These are phyloP conservation scores for Melanophora roralis DNA, from an alignment of 2,888 invertebrate species.

Conservation along the genomic window DNA sequence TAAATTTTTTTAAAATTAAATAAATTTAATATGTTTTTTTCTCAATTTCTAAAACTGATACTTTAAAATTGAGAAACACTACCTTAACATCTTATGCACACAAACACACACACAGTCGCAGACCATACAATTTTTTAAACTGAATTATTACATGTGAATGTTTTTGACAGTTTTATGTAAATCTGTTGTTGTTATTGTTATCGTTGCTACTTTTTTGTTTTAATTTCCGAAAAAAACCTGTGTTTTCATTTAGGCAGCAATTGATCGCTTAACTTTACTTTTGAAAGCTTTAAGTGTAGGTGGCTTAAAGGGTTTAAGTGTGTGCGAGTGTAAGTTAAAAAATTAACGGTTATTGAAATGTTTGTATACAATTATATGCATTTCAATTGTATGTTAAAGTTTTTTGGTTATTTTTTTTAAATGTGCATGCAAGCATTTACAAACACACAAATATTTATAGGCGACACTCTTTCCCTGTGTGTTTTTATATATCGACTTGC, in stretches of 20 bases:
- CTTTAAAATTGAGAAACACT: no score
- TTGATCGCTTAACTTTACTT: slow-evolving; percentile 37
- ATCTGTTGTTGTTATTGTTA: slow-evolving; percentile 40
- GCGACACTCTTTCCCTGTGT: no score
- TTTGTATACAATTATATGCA: slow-evolving; percentile 48
- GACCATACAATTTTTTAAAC: slow-evolving; percentile 47
- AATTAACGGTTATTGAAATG: slow-evolving; percentile 59
- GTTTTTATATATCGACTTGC: no score
- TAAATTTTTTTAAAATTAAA: no score
- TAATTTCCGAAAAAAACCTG: slow-evolving; percentile 20
- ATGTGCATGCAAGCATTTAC: not conserved
- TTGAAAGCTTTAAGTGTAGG: slow-evolving; percentile 15
- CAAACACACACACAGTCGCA: not conserved
- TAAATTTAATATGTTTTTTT: no score
- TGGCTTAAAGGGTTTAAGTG: not conserved
- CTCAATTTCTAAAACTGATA: no score
- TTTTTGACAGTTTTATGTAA: slow-evolving; percentile 62
- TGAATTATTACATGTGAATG: slow-evolving; percentile 60
- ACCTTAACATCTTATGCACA: no score
- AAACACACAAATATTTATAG: not conserved
- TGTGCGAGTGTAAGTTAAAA: not conserved
- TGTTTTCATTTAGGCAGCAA: slow-evolving; percentile 30
- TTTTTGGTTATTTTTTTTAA: no score
- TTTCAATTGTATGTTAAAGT: not conserved
- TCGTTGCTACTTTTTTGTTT: not conserved